Evolutionary conservation across 2,888 invertebrate genomes (phyloP).

Genomic region (Temnothorax ravouxi): DNA sequence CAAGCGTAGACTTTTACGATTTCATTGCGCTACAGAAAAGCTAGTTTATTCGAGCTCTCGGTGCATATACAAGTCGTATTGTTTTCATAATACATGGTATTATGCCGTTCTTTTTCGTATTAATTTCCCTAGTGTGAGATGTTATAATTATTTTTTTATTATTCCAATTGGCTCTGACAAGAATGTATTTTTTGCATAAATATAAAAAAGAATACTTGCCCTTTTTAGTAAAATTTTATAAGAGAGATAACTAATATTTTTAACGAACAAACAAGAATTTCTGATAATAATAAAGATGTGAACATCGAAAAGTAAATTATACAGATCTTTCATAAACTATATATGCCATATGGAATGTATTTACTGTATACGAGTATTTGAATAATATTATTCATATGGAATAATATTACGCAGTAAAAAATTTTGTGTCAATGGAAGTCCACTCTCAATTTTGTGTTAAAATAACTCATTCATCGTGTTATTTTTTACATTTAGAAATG

Average conservation of each 20-base stretch:
- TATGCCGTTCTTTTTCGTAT: background rate
- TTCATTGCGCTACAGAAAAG: slow-evolving; percentile 14
- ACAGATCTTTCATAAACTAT: background rate
- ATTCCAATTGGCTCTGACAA: background rate
- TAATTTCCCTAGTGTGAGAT: background rate
- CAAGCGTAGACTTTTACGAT: slow-evolving; percentile 44
- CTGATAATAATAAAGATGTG: background rate
- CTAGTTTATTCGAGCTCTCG: slow-evolving; percentile 24
- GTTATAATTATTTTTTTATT: background rate
- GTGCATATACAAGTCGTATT: slow-evolving; percentile 14
- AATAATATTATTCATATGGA: background rate
- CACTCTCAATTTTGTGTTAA: no score
- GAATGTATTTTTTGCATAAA: background rate
- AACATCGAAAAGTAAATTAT: background rate
- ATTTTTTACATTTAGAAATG: no score
- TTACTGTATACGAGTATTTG: background rate
- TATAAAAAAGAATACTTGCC: background rate
- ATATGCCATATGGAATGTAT: background rate
- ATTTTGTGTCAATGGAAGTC: no score
- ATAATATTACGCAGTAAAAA: no score
- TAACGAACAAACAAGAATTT: background rate
- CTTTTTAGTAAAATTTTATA: background rate
- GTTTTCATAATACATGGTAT: slow-evolving; percentile 20
- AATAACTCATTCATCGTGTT: no score
- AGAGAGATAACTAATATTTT: slow-evolving; percentile 6